These are phyloP conservation scores for Elephas maximus DNA, from an alignment of 2,113 vertebrate species.

Conservation along the genomic window DNA sequence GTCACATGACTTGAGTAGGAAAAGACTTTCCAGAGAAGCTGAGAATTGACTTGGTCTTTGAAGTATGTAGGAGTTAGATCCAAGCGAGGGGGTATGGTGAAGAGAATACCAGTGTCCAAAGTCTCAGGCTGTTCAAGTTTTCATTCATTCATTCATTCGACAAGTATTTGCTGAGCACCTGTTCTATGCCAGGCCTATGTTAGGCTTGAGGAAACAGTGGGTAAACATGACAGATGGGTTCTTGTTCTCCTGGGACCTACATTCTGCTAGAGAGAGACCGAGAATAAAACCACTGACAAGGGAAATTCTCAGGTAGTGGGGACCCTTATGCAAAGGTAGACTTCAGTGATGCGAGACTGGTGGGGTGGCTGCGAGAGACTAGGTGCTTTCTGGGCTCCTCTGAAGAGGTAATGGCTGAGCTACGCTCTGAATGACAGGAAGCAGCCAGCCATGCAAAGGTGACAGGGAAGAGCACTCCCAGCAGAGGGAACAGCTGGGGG, in stretches of 20 bases:
- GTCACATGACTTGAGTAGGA: neutral
- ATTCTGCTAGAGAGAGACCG: neutral
- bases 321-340: neutral
- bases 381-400: slow-evolving; percentile 20
- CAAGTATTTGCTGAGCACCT: neutral
- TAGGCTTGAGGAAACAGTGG: neutral
- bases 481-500: slow-evolving; percentile 63
- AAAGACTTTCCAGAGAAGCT: slow-evolving; percentile 4
- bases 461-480: slow-evolving; percentile 38
- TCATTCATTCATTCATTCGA: neutral
- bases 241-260: neutral
- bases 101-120: neutral
- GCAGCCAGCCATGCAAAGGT: slow-evolving; percentile 58
- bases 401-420: slow-evolving; percentile 45
- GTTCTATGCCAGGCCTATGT: neutral
- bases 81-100: neutral
- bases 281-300: neutral
- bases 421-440: slow-evolving; percentile 25
- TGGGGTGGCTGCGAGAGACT: neutral
- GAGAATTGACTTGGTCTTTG: neutral
- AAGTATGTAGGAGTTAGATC: neutral
- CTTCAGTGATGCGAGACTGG: neutral
- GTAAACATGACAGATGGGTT: neutral
- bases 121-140: neutral
- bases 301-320: neutral